Conservation (phyloP, 1,140 invertebrate genomes). For the Carcinoscorpius rotundicauda region DNA sequence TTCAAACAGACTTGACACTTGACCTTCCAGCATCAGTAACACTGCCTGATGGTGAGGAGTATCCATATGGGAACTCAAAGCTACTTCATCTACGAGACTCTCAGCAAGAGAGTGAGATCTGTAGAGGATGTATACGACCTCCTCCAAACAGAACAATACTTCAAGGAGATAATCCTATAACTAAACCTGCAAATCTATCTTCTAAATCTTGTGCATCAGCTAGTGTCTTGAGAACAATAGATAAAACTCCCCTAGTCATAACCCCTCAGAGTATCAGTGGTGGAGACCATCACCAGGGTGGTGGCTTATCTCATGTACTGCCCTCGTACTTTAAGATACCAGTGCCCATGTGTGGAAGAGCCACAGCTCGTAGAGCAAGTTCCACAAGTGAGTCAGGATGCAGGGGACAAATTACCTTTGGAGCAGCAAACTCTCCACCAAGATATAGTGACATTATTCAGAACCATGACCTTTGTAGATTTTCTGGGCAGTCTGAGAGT, state of each 20-base stretch:
- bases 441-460: too few species aligned
- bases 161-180: slow-evolving; percentile 50
- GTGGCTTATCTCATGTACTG: too few species aligned
- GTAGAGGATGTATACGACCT: slow-evolving; percentile 52
- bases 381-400: too few species aligned
- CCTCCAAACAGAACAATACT: slow-evolving; percentile 56
- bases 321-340: too few species aligned
- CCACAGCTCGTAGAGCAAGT: too few species aligned
- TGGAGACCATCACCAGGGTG: too few species aligned
- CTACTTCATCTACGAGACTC: slow-evolving; percentile 47
- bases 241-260: slow-evolving; percentile 20
- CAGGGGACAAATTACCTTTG: too few species aligned
- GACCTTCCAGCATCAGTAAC: slow-evolving; percentile 51
- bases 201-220: slow-evolving; percentile 20
- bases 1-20: slow-evolving; percentile 47
- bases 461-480: too few species aligned
- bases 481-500: too few species aligned
- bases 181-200: slow-evolving; percentile 40
- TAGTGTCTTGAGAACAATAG: slow-evolving; percentile 1
- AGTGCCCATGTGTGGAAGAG: too few species aligned
- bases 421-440: too few species aligned
- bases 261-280: not conserved
- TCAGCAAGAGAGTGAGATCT: slow-evolving; percentile 51
- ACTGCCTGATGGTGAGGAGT: slow-evolving; percentile 55
- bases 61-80: slow-evolving; percentile 45